A percentile compares a stretch with the other conserved stretches of the same genome.
These are phyloP conservation scores for Hemicentrotus pulcherrimus DNA, from an alignment of 35 echinoderm and acorn worm genomes.

Conservation along the genomic window DNA sequence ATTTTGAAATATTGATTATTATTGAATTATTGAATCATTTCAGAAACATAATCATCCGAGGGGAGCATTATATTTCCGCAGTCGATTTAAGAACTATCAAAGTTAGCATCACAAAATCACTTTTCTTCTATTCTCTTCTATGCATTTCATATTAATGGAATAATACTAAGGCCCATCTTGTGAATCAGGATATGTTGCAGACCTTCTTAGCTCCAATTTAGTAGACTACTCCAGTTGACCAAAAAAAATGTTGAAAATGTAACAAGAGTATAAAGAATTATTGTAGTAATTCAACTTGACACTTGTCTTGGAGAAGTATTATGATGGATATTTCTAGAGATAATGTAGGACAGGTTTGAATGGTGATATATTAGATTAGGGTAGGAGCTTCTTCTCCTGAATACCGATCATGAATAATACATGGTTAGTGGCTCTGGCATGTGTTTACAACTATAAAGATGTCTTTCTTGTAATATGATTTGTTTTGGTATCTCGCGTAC, in stretches of 20 bases:
- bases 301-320: background rate
- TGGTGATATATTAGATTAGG: background rate
- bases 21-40: background rate
- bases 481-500: background rate
- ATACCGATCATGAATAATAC: background rate
- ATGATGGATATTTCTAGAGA: background rate
- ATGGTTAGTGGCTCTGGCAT: background rate
- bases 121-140: background rate
- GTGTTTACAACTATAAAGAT: background rate
- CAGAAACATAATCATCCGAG: background rate
- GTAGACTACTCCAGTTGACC: background rate
- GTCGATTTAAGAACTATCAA: background rate
- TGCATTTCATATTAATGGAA: background rate
- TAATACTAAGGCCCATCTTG: background rate
- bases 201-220: background rate
- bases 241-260: background rate
- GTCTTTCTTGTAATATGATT: background rate
- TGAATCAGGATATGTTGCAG: background rate
- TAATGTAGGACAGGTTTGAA: background rate
- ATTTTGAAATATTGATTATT: background rate
- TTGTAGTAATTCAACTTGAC: slow-evolving; percentile 1
- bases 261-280: background rate
- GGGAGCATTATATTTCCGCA: background rate
- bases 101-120: background rate
- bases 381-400: background rate